phyloP scores from a whole-genome alignment of 2,797 vertebrate genomes.

The Tolypeutes matacus region DNA sequence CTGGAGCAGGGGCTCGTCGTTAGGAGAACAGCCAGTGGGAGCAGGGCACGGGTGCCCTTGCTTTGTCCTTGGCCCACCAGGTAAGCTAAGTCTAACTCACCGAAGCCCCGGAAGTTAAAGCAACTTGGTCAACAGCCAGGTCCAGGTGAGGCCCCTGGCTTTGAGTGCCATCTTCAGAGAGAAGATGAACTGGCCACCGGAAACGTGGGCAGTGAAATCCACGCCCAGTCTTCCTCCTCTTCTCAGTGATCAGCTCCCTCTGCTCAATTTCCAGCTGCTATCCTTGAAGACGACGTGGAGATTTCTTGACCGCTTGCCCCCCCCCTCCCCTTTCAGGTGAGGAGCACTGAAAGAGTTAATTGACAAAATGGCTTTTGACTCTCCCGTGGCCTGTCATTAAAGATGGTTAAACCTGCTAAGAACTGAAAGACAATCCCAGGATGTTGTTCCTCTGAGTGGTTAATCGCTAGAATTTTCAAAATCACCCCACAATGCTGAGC shows the following conservation, averaged over 20 bases:
- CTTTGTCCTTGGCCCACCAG: background rate
- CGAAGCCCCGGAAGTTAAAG: conserved; percentile 71
- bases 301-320: background rate
- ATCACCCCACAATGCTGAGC: conserved; percentile 50
- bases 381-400: conserved; percentile 55
- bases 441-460: conserved; percentile 64
- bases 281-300: background rate
- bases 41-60: background rate
- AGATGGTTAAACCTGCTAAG: conserved; percentile 14
- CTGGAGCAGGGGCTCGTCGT: conserved; percentile 64
- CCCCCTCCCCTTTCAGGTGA: background rate
- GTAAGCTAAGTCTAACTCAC: conserved; percentile 58
- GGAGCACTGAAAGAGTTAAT: background rate
- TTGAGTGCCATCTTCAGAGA: background rate
- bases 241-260: background rate
- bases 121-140: background rate
- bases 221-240: background rate
- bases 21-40: background rate
- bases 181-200: too few relatives aligned
- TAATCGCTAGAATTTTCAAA: conserved; percentile 79
- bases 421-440: conserved; percentile 11
- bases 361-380: conserved; percentile 55
- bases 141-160: background rate
- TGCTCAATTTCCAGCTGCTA: rapidly evolving
- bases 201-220: rapidly evolving